Evolutionary conservation across 92 coral and sea anemone genomes (phyloP), one percentile per base, ranked within the genome.

Genomic region (Micromussa lordhowensis): DNA sequence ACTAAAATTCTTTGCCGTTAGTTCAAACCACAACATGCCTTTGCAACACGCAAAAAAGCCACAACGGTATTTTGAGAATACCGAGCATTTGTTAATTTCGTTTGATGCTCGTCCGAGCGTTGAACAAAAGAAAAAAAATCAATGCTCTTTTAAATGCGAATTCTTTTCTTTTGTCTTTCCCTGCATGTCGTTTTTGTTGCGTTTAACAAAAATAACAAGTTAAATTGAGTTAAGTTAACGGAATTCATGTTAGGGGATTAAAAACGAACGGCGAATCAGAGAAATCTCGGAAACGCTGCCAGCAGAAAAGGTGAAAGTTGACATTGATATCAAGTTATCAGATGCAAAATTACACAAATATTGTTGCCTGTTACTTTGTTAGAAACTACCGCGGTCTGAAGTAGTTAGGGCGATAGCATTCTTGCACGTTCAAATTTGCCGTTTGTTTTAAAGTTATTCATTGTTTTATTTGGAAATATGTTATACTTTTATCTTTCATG

Each of bases 171-270:
- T 79, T 55, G 40, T 79, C 6, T 32, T 79, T 34, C 44, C 21
- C 21, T 17, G 66, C 22, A 29, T 17, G 40, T 51, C 18, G 49
- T 68, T 78, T 54, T 54, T 79, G 78, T 36, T 36, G 51, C 11
- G 26, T 73, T 34, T 73, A 22, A 73, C 78, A 73, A 66, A 66
- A 66, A 66, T 66, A 26, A 66, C 71, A 66, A 66, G 71, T 28
- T 66, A 26, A 66, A 66, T 26, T 30, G 17, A 63, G 17, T 66
- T 26, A 26, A 12, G 12, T 66, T 14, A 28, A 66, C 34, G 71
- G 71, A 66, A 26, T 26, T 64, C 32, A 26, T 14, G 32, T 44
- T 9, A 44, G 12, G 13, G 51, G 51, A 44, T 44, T 44, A 40
- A 4, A 40, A 5, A 40, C 10, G 13, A 8, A 44, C 13, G 10